Base-by-base conservation (phyloP, 1,140 invertebrate genomes). In the Aphis gossypii region DNA sequence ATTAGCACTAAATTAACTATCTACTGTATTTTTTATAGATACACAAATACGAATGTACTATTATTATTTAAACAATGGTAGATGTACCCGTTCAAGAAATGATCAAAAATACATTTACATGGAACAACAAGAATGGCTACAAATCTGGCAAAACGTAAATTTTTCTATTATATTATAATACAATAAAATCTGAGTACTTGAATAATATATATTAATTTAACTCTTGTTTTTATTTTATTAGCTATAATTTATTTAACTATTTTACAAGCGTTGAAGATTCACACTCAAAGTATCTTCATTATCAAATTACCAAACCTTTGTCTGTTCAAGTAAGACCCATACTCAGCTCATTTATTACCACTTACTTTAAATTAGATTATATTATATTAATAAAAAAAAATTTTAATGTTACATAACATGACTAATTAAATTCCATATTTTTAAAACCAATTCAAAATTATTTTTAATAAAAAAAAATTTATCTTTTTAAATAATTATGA, bases 111-210 rank as follows among this genome's bases (percentile, higher is more conserved):
- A 54, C 68, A 20, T 92, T 92, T 48, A 8, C n/a, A 21, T 93
- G 82, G 82, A 82, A 83, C 41, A 84, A 93, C 48, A 83, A 93
- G 21, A 93, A 93, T 84, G 76, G 48, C 21, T 93, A 44, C 23
- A 93, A 93, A 86, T 30, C 82, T 21, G 51, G 82, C 20, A 93
- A 93, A 93, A 84, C 92, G 92, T 93, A 86, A 93, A 41, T 68
- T 35, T 51, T 51, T 18, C n/a, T 35, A 35, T 9, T 21, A 0
- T 35, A 90, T 56, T 18, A 51, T 89, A 20, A 56, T 25, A 87
- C 18, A 89, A 56, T 56, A 11, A 38, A 87, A 25, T 44, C 68
- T 9, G n/a, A 46, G 9, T 48, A 87, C 46, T 23, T 48, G 25
- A 14, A 1, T 48, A 20, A 20, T 25, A 2, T 23, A 48, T 35